phyloP scores from a whole-genome alignment of 2,113 vertebrate species.

The Pelobates fuscus region DNA sequence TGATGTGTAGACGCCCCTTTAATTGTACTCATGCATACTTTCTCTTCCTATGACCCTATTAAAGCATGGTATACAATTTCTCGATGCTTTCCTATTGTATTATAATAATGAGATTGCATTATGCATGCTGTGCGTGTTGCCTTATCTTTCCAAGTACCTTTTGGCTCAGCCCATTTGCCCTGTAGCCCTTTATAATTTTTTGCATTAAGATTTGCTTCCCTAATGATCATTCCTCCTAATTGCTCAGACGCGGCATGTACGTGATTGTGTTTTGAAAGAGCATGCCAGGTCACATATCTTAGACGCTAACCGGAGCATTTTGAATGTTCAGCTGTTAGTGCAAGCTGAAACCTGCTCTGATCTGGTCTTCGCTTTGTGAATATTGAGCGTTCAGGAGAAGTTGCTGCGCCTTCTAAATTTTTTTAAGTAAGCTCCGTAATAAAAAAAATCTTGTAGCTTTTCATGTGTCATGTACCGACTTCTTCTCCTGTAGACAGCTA shows the following conservation, averaged over 20 bases:
- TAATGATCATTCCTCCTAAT: neutral
- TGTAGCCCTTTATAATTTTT: neutral
- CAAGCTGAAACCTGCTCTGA: neutral
- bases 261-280: neutral
- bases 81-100: too few species aligned
- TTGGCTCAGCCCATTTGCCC: neutral
- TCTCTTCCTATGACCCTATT: too few species aligned
- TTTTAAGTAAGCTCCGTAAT: constrained; percentile 11
- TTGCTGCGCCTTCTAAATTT: constrained; percentile 8
- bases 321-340: neutral
- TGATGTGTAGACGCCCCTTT: too few species aligned
- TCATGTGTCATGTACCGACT: constrained; percentile 27
- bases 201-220: neutral
- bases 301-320: neutral
- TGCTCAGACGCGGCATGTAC: neutral
- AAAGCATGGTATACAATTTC: too few species aligned
- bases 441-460: constrained; percentile 27
- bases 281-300: neutral
- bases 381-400: neutral
- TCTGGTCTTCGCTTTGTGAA: neutral
- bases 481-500: constrained; percentile 37
- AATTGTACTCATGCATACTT: too few species aligned
- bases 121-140: neutral
- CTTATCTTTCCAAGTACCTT: neutral
- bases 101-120: neutral